Base-by-base conservation (phyloP, 1,140 invertebrate species). In the Anoplolepis gracilipes region DNA sequence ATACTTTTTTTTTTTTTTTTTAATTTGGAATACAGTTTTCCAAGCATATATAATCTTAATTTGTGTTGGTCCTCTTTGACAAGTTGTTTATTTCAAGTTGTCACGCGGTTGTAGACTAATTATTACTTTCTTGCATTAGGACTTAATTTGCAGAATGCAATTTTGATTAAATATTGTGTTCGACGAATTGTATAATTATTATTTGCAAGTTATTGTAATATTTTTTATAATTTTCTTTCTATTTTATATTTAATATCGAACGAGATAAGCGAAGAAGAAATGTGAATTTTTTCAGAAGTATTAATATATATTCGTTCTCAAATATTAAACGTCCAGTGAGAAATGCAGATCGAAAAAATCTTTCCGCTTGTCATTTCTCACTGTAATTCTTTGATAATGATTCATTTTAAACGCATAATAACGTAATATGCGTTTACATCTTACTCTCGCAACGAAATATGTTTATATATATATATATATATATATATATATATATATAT, bases 401-500 rank as follows among this genome's bases (percentile, higher is more conserved):
- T n/a, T n/a, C n/a, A 11, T 28, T 22, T n/a, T 39, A 30, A 36
- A 36, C 11, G 30, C 57, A 19, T 33, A 25, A 59, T 33, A 11
- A 36, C 7, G 11, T 59, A 59, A 59, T 19, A 75, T 75, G 36
- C 7, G 49, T n/a, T 75, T 42, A 57, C 33, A 46, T 72, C n/a
- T n/a, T 8, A 62, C 22, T 59, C 30, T 13, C 7, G 42, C 16
- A 22, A 39, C 36, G 39, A 30, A 46, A 46, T 28, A 30, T n/a
- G 39, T n/a, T 8, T 62, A 61, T 11, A 39, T 65, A 19, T 33
- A 64, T 77, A 42, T 64, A 64, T 61, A 61, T 11, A 36, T 65
- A 16, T 33, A 64, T 77, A 42, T 77, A 62, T 61, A 61, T 11
- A 36, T 61, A 61, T 11, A 36, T 65, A 16, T 33, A 64, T 77